Percentiles rank a stretch among this genome's conserved stretches.
phyloP scores from a whole-genome alignment of 2,797 vertebrate species.

The Enteromius trimaculatus region DNA sequence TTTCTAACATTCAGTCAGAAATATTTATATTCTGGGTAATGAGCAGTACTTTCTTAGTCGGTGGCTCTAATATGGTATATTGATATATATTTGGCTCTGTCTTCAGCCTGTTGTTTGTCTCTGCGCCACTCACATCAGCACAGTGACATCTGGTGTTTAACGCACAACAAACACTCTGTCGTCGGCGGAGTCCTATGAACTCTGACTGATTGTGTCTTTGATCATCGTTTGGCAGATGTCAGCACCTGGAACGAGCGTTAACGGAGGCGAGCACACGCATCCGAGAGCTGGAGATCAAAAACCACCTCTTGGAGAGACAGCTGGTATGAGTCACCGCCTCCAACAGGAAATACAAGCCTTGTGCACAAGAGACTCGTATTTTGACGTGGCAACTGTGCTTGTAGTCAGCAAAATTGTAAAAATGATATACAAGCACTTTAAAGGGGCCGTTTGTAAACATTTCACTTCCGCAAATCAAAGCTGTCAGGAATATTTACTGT shows the following conservation, averaged over 20 bases:
- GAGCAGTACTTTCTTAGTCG: not conserved
- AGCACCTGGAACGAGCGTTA: slow-evolving; percentile 83
- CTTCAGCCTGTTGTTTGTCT: slow-evolving; percentile 19
- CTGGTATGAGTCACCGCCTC: slow-evolving; percentile 75
- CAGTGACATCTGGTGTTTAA: slow-evolving; percentile 24
- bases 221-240: slow-evolving; percentile 78
- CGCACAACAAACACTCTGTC: not conserved
- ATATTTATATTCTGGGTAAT: not conserved
- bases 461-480: not conserved
- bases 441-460: not conserved
- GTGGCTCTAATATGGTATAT: not conserved
- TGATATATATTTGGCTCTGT: not conserved
- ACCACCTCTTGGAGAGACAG: slow-evolving; percentile 84
- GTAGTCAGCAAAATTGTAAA: not conserved
- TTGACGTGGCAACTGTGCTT: not conserved
- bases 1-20: not conserved
- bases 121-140: slow-evolving; percentile 1
- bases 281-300: slow-evolving; percentile 87
- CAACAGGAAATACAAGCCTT: slow-evolving; percentile 1
- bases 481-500: not conserved
- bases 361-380: not conserved
- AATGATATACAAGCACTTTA: not conserved
- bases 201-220: slow-evolving; percentile 32
- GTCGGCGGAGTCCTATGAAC: slow-evolving; percentile 14
- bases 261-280: slow-evolving; percentile 82